Evolutionary conservation across 2,113 vertebrate species (phyloP).

Genomic region (Colistium nudipinnis): DNA sequence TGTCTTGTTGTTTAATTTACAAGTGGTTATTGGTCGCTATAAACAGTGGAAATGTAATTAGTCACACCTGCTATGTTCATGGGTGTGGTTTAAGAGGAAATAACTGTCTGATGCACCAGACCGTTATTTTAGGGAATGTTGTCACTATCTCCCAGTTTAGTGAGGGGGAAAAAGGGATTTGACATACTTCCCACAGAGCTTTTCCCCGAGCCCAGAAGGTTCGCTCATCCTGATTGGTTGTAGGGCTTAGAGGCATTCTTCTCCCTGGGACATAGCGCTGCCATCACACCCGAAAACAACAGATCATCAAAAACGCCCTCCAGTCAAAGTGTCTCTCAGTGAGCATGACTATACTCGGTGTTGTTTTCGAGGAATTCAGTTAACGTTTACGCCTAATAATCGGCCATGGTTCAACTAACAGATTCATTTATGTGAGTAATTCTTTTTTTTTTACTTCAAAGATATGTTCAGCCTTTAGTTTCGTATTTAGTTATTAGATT

Average conservation of each 20-base stretch:
- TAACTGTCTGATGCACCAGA: slow-evolving; percentile 7
- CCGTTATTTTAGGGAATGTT: slow-evolving; percentile 44
- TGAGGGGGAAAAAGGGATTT: slow-evolving; percentile 63
- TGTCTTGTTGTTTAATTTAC: neutral
- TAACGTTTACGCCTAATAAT: slow-evolving; percentile 8
- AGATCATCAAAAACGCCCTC: slow-evolving; percentile 15
- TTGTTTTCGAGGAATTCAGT: slow-evolving; percentile 32
- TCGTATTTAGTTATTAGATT: neutral
- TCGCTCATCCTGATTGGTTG: slow-evolving; percentile 72
- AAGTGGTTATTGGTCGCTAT: no score
- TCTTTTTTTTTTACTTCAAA: slow-evolving; percentile 3
- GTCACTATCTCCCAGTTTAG: slow-evolving; percentile 50
- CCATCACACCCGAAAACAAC: slow-evolving; percentile 34
- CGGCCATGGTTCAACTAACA: slow-evolving; percentile 67
- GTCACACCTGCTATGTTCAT: neutral
- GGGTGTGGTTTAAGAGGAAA: slow-evolving; percentile 10
- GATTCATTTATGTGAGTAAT: slow-evolving; percentile 69
- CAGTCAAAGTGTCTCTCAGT: slow-evolving; percentile 18
- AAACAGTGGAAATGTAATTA: no score
- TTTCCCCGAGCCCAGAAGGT: slow-evolving; percentile 65
- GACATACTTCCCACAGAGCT: slow-evolving; percentile 82
- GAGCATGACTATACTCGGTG: slow-evolving; percentile 4
- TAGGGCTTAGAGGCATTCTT: slow-evolving; percentile 49
- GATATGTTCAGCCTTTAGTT: neutral
- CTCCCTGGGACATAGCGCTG: slow-evolving; percentile 11